Percentiles rank a stretch among this genome's conserved stretches.
Evolutionary conservation across 2,113 vertebrate species (phyloP).

Genomic region (Rhynchomys soricoides): DNA sequence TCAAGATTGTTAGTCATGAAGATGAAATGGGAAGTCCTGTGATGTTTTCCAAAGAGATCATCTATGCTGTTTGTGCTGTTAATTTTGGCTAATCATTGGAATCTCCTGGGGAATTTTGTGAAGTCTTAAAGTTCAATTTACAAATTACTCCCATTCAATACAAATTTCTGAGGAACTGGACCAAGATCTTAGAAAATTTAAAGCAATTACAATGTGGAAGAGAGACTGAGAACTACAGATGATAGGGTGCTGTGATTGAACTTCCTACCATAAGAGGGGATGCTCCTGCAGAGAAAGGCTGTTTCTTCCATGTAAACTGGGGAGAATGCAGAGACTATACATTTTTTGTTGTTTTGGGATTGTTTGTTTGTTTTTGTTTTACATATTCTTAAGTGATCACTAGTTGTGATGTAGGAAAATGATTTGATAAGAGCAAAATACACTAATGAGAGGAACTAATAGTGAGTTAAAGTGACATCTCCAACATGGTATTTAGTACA

Average conservation of each 20-base stretch:
- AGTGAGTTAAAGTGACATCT: background rate
- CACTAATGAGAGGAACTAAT: background rate
- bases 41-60: background rate
- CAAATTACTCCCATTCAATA: background rate
- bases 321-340: background rate
- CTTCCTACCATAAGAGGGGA: fast-evolving
- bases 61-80: background rate
- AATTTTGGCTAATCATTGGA: background rate
- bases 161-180: background rate
- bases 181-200: background rate
- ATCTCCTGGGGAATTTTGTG: background rate
- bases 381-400: background rate
- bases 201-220: background rate
- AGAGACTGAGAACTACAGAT: background rate
- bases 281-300: background rate
- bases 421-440: background rate
- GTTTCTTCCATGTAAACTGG: background rate
- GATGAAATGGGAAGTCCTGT: background rate
- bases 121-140: background rate
- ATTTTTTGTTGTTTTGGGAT: background rate
- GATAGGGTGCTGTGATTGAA: background rate
- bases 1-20: background rate
- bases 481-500: background rate
- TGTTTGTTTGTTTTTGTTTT: background rate
- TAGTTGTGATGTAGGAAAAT: background rate